Evolutionary conservation across 2,888 invertebrate genomes (phyloP), one percentile per base, ranked within the genome.

Genomic region (Lasioglossum zephyrum): DNA sequence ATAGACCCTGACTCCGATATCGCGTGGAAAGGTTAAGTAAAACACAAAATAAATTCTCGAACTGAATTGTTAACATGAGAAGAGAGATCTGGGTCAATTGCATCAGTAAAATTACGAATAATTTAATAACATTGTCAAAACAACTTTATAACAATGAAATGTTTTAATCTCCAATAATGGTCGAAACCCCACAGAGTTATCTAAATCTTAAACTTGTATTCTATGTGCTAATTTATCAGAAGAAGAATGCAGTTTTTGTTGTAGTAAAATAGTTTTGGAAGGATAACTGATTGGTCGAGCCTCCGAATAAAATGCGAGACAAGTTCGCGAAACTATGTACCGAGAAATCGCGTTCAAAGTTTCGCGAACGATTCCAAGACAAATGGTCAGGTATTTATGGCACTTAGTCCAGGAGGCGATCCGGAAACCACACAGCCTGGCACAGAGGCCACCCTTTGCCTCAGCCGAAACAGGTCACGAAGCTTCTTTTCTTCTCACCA

Each of bases 311-410:
- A 63, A 63, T 63, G 63, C 2, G 63, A 26, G 31, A 31, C 26
- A 63, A 63, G 63, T 63, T 63, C 31, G 63, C 63, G 63, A 31
- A 63, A 63, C 63, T 63, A 31, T 31, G 63, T 31, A 31, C 16
- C 16, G 13, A 31, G 63, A 16, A 63, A 31, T 2, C 63, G n/a
- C 16, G 63, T 31, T 63, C 31, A 63, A 63, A 63, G 31, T 31
- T 31, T 6, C 63, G 13, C 31, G 31, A 63, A 63, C 63, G 63
- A 63, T 31, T 16, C 2, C 31, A 31, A 63, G 63, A 31, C 26
- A 31, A 63, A 63, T 31, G 26, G 31, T 31, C 31, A 63, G 31
- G 63, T 63, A 63, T 63, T 63, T 63, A 63, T 63, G 63, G 63
- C 31, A 63, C 63, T 63, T 63, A 31, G 16, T 63, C 16, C 16